phyloP scores from a whole-genome alignment of 2,797 vertebrate species.

The Prunella strophiata region DNA sequence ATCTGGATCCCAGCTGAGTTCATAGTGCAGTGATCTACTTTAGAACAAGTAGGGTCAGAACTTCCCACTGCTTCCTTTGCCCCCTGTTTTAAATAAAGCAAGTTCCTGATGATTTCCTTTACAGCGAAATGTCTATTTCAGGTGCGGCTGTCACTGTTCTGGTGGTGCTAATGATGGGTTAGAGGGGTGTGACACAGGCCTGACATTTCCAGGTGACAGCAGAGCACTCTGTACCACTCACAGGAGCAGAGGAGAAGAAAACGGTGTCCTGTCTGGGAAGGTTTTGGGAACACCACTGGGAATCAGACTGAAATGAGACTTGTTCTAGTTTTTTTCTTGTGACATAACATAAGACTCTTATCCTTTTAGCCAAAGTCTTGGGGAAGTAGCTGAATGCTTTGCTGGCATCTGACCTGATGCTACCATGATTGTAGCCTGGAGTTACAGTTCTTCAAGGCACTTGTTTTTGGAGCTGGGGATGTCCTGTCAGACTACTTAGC shows the following conservation, averaged over 20 bases:
- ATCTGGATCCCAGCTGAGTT: constrained; percentile 10
- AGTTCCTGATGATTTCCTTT: background rate
- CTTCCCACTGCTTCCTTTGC: background rate
- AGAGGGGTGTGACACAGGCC: background rate
- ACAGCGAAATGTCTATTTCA: accelerated
- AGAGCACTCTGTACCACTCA: background rate
- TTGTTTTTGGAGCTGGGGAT: background rate
- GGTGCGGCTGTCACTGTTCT: accelerated
- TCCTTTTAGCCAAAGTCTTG: background rate
- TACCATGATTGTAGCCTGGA: background rate
- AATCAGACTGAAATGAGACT: background rate
- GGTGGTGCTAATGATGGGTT: background rate
- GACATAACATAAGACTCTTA: background rate
- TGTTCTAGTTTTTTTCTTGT: background rate
- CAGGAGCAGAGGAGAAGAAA: background rate
- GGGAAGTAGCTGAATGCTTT: background rate
- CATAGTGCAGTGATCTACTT: background rate
- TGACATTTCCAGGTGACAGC: background rate
- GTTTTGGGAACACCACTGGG: background rate
- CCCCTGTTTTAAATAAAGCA: background rate
- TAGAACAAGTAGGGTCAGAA: background rate
- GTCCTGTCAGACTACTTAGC: background rate
- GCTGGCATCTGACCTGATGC: background rate
- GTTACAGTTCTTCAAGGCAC: background rate
- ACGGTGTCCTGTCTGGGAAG: background rate